Base-by-base conservation (phyloP, 92 coral and sea anemone species). In the Montipora capitata region DNA sequence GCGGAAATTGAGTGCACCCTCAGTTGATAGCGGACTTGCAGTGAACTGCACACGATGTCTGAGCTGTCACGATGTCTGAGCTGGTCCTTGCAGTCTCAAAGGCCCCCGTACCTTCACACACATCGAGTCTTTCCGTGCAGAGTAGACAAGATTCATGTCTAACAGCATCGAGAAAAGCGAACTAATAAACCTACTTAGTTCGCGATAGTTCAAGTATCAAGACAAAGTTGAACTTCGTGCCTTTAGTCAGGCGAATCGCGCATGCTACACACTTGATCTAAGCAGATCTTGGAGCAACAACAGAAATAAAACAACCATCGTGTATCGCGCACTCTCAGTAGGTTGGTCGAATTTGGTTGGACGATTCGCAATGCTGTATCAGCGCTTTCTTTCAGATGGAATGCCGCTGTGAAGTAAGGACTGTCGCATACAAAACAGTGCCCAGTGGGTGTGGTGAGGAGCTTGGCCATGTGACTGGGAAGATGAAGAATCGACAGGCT, bases 391-490 rank as follows among this genome's bases (percentile, higher is more conserved):
- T 59, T 27, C 16, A 76, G 40, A 40, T 68, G 61, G 65, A 87
- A 94, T 6, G 81, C 89, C 40, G 79, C 86, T 51, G 89, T 79
- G 80, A 87, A 94, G 91, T 91, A 94, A 6, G 88, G 87, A 10
- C 59, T 59, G 57, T 54, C n/a, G 77, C 96, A 94, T 18, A 63
- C 40, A 81, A 80, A 83, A 74, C 96, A 94, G 61, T 80, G 90
- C 57, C 96, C 96, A 40, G 87, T 80, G 9, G 96, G 96, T 11
- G 73, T 14, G 17, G 49, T 61, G 14, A 94, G 72, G 3, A 87
- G 65, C 40, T 68, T 82, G 71, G 70, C 58, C 52, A 91, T 43
- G 18, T 85, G 40, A 62, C 51, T 40, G 44, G 96, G 96, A 1
- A 94, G 86, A 40, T 5, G 83, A 56, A 80, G 87, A 73, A 72